Base-by-base conservation (phyloP, 1,140 invertebrate species). In the Drosophila nigrodunni region DNA sequence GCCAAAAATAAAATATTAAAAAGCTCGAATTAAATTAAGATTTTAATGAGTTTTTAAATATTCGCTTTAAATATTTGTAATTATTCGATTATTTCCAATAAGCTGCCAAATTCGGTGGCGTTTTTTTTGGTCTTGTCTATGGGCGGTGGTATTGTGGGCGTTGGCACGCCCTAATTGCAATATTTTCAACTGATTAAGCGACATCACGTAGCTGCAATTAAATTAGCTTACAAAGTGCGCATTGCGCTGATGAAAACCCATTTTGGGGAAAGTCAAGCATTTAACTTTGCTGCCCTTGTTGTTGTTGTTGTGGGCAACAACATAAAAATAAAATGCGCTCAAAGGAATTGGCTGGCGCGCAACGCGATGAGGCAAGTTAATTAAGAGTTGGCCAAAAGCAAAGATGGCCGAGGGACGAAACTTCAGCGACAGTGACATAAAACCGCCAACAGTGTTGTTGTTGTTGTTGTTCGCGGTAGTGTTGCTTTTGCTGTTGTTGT, bases 161-260 rank as follows among this genome's bases (percentile, higher is more conserved):
- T 30, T 44, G n/a, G 8, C 68, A 64, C 68, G 60, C 73, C 73
- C 68, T 65, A 71, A 75, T 75, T 71, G 60, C 60, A 75, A 75
- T 75, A 75, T 75, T 75, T 75, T 71, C 58, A 55, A 35, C 73
- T 75, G 67, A 72, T 77, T 78, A 78, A 76, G 76, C 81, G 67
- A 85, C 76, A 67, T 74, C 81, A 83, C 81, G 81, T 83, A 71
- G 68, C 77, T 75, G 77, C 74, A 83, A 83, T 83, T 83, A 83
- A 83, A 83, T 83, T 83, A 85, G 81, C 73, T 71, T 83, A 69
- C 68, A 77, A 77, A 74, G 57, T 74, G 73, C 34, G 72, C 58
- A 37, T 21, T 25, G 50, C 58, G 58, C 52, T 74, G 74, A 77
- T 74, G 77, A 74, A 85, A 82, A 83, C 18, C 34, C 65, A 68